Evolutionary conservation across 2,797 vertebrate genomes (phyloP), one percentile per base, ranked within the genome.

Genomic region (Decapterus maruadsi): DNA sequence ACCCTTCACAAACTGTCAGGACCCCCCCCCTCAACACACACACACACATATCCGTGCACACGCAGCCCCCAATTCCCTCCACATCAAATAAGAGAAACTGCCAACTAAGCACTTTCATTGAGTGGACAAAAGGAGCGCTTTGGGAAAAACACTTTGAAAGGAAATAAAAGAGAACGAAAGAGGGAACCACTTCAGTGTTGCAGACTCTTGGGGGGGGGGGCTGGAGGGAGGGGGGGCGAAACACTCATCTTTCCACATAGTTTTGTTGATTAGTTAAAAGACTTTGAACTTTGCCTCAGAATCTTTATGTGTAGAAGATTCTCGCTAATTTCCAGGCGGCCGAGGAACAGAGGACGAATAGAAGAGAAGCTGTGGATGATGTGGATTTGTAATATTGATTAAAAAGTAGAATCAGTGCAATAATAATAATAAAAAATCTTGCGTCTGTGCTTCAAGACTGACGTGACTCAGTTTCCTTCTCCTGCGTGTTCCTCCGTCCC

Each of bases 81-180:
- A 83, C 87, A 91, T 91, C 89, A 90, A 92, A 93, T 82, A 78
- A 92, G 81, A 89, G 88, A 95, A 95, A 92, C 82, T 94, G 93
- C 94, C 92, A 93, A 93, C 87, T 94, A 92, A 95, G 94, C 94
- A 93, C 89, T 95, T 94, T 91, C 83, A 91, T 85, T 90, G 88
- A 94, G 90, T 91, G 90, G 90, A 93, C 92, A 91, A 92, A 93
- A 92, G 89, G 73, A 92, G 87, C 76, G 88, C 87, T 90, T 91
- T 87, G 81, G 90, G 90, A 83, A 85, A 93, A 93, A 91, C 77
- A 89, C 89, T 91, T 91, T 91, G 69, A 89, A 89, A 84, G 78
- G 72, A 92, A 89, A 90, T 84, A 90, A 90, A 91, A 83, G 84
- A 85, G 56, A 83, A 75, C 12, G 57, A 82, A 80, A 83, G 74